phyloP scores from a whole-genome alignment of 2,113 vertebrate species.

The Clarias macrocephalus region DNA sequence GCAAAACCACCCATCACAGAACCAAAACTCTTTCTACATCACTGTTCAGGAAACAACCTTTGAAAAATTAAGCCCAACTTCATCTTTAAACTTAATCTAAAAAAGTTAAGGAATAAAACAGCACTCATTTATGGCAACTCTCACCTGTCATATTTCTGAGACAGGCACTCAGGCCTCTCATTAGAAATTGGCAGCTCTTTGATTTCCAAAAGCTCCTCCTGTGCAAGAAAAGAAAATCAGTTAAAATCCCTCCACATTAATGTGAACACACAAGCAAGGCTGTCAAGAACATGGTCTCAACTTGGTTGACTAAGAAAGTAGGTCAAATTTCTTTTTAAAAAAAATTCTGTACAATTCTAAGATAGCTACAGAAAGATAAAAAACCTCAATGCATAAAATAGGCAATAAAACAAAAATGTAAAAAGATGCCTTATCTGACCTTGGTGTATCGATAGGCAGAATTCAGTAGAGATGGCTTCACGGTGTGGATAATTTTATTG shows the following conservation, averaged over 20 bases:
- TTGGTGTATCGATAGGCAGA: conserved; percentile 88
- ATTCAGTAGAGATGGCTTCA: conserved; percentile 65
- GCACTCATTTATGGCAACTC: background rate
- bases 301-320: background rate
- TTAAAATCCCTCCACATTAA: background rate
- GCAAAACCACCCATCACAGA: background rate
- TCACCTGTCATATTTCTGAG: conserved; percentile 97
- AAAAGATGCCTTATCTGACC: conserved; percentile 65
- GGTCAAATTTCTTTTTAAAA: no score
- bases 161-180: conserved; percentile 91
- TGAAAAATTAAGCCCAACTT: background rate
- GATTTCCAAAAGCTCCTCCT: conserved; percentile 95
- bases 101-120: background rate
- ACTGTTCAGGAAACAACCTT: background rate
- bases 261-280: background rate
- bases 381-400: no score
- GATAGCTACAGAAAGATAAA: no score
- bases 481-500: conserved; percentile 72
- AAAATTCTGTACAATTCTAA: no score
- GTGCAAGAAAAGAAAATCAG: conserved; percentile 36
- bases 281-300: background rate
- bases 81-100: background rate
- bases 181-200: conserved; percentile 91
- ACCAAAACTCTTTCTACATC: background rate
- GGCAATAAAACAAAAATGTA: no score